Conservation (phyloP, 2,113 vertebrate genomes). For the Psittacus erithacus region DNA sequence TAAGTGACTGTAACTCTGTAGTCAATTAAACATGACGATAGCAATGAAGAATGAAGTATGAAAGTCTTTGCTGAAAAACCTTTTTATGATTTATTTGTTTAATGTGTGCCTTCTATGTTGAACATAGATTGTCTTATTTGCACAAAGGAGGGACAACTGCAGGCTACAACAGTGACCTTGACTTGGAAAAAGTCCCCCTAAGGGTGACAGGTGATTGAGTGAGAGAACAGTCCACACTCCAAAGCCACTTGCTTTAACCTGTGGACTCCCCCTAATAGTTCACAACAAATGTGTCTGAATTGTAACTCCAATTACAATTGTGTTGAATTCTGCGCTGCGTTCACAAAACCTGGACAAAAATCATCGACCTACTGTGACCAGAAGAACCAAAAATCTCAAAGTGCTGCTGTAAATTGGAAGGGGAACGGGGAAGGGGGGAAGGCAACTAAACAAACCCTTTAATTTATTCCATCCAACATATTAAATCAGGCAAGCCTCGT, state of each 20-base stretch:
- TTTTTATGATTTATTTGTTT: neutral
- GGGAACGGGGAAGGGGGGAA: neutral
- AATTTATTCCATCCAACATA: slow-evolving; percentile 16
- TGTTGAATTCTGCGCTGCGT: neutral
- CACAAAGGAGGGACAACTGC: neutral
- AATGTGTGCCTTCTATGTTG: neutral
- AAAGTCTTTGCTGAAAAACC: neutral
- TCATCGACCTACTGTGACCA: neutral
- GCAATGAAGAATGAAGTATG: neutral
- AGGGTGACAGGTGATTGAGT: neutral
- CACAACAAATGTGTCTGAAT: neutral
- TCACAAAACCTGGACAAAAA: neutral
- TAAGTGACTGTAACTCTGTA: neutral
- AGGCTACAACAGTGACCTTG: neutral
- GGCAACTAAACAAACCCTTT: neutral
- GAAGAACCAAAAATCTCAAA: neutral
- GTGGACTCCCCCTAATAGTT: neutral
- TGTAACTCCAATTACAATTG: neutral
- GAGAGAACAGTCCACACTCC: neutral
- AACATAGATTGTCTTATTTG: neutral
- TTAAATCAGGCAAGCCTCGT: neutral
- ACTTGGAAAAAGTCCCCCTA: neutral
- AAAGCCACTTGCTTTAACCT: neutral
- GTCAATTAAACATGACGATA: neutral
- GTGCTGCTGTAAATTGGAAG: neutral